These are phyloP conservation scores for Tachysurus fulvidraco DNA, from an alignment of 2,113 vertebrate species.

Conservation along the genomic window DNA sequence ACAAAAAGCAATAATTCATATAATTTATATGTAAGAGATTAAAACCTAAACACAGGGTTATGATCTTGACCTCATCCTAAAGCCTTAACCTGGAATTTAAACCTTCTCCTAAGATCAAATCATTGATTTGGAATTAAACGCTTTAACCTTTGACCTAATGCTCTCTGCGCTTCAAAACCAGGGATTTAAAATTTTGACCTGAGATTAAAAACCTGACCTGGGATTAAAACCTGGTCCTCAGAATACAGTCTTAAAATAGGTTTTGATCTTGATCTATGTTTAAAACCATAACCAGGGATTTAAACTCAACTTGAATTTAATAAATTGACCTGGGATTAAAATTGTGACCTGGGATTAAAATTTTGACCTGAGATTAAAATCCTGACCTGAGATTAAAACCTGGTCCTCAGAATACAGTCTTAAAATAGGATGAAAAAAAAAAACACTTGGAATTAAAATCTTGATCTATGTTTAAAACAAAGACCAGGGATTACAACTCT, in stretches of 20 bases:
- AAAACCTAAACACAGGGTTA: background rate
- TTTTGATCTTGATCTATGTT: background rate
- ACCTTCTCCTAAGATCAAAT: background rate
- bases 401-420: too few species aligned
- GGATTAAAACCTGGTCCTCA: background rate
- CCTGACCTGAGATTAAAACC: background rate
- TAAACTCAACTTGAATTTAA: background rate
- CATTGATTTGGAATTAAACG: background rate
- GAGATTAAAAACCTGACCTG: background rate
- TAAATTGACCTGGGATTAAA: background rate
- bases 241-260: background rate
- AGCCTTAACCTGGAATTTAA: background rate
- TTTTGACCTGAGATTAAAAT: background rate
- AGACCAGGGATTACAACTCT: background rate
- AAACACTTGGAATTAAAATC: background rate
- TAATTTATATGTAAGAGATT: background rate
- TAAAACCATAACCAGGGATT: background rate
- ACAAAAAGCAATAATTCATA: background rate
- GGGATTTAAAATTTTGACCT: background rate
- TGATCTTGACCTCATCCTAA: background rate
- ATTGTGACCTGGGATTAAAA: background rate
- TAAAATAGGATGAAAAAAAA: too few species aligned
- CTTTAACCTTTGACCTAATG: background rate
- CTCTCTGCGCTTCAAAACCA: background rate
- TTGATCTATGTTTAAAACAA: background rate